Evolutionary conservation across 1,140 invertebrate species (phyloP), one percentile per base, ranked within the genome.

Genomic region (Drosophila bocki): DNA sequence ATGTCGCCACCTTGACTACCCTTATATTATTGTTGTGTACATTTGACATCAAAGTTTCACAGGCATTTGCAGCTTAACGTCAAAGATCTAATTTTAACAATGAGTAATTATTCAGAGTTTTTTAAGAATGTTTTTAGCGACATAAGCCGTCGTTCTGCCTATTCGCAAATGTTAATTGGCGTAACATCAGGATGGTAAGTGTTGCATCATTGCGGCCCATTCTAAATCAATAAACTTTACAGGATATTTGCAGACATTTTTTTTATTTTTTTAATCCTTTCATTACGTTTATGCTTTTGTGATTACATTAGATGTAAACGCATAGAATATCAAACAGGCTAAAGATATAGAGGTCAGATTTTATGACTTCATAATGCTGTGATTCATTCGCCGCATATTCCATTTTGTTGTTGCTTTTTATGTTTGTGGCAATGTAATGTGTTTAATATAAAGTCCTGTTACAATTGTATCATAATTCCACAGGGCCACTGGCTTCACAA

Each of bases 401-500:
- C 5, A 37, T 22, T 2, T 54, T 54, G 17, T 53, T 37, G 12
- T 44, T 41, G 51, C 22, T 19, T 51, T 8, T 22, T 7, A 54
- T 54, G 51, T 54, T 53, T 54, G 17, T 19, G 22, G 6, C 8
- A 53, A 19, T 19, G 1, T 7, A 3, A 19, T 19, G 29, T 17
- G 11, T 33, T n/a, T 33, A 3, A 8, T 13, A 15, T 35, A 4
- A 15, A 19, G 17, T 35, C 11, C n/a, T 13, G 29, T 6, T 4
- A 7, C 13, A 35, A 29, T 32, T 50, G 6, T 59, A 47, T 42
- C 32, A 64, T 44, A 26, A 11, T 19, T 42, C 58, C 57, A 12
- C 80, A 98, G 98, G 97, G 93, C 96, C 19, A 97, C 98, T 69
- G 98, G 98, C 47, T 98, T 96, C 93, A 92, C 98, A 42, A 96